phyloP scores from a whole-genome alignment of 2,113 vertebrate genomes.

The Callochromis pleurospilus region DNA sequence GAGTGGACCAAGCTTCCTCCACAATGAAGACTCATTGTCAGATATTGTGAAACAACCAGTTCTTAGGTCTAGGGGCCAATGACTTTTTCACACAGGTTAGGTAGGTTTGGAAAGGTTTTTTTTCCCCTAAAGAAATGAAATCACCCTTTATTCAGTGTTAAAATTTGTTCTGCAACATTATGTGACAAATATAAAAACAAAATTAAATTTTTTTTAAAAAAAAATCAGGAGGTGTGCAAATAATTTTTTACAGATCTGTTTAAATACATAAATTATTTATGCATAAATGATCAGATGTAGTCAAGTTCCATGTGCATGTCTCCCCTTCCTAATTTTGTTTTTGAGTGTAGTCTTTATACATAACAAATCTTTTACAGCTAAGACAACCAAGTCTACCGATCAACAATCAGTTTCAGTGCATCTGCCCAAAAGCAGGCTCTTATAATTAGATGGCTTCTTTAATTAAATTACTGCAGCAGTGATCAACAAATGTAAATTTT shows the following conservation, averaged over 20 bases:
- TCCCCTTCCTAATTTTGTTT: not conserved
- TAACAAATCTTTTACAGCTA: not conserved
- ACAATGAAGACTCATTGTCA: not conserved
- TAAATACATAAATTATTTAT: not conserved
- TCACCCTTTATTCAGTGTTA: not conserved
- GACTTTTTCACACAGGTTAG: not conserved
- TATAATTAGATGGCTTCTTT: not conserved
- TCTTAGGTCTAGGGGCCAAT: not conserved
- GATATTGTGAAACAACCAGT: not conserved
- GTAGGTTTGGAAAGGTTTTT: not conserved
- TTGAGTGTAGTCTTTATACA: not conserved
- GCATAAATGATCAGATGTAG: not conserved
- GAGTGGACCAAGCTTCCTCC: not conserved
- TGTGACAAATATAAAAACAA: not conserved
- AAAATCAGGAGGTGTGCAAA: not conserved
- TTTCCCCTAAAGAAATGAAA: not conserved
- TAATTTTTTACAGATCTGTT: not conserved
- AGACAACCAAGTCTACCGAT: not conserved
- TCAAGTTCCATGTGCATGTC: not conserved
- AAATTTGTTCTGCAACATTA: not conserved
- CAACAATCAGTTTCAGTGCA: not conserved
- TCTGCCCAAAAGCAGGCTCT: not conserved
- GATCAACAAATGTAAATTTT: not conserved
- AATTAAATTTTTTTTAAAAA: too few species aligned
- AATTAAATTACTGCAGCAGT: not conserved